phyloP scores from a whole-genome alignment of 1,140 invertebrate species.

The Pomacea maculata region DNA sequence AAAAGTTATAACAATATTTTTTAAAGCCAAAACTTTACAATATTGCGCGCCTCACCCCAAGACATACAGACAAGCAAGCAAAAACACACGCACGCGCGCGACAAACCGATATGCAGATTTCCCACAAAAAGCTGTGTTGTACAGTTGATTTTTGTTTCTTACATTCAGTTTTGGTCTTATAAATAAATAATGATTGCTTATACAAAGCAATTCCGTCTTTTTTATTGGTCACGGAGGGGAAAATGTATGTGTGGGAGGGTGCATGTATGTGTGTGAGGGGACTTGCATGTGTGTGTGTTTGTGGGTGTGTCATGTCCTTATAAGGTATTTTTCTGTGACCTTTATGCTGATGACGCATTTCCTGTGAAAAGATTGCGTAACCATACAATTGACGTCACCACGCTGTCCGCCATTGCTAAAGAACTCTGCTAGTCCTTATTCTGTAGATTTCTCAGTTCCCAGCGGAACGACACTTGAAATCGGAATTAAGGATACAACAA shows the following conservation, averaged over 20 bases:
- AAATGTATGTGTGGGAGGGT: not conserved
- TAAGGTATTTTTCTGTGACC: no score
- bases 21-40: no score
- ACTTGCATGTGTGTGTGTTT: not conserved
- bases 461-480: not conserved
- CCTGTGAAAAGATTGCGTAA: not conserved
- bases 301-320: not conserved
- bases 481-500: not conserved
- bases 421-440: not conserved
- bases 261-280: not conserved
- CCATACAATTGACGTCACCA: not conserved
- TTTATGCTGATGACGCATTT: not conserved
- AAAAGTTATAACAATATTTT: no score
- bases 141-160: not conserved
- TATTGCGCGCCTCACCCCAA: no score
- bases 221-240: not conserved
- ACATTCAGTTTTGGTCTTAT: not conserved
- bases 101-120: not conserved
- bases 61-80: not conserved
- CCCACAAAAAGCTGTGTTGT: not conserved
- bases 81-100: not conserved
- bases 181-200: not conserved
- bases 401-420: not conserved
- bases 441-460: not conserved
- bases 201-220: not conserved